A percentile compares a stretch with the other conserved stretches of the same genome.
These are phyloP conservation scores for Zosterops hypoxanthus DNA, from an alignment of 2,113 vertebrate genomes.

Conservation along the genomic window DNA sequence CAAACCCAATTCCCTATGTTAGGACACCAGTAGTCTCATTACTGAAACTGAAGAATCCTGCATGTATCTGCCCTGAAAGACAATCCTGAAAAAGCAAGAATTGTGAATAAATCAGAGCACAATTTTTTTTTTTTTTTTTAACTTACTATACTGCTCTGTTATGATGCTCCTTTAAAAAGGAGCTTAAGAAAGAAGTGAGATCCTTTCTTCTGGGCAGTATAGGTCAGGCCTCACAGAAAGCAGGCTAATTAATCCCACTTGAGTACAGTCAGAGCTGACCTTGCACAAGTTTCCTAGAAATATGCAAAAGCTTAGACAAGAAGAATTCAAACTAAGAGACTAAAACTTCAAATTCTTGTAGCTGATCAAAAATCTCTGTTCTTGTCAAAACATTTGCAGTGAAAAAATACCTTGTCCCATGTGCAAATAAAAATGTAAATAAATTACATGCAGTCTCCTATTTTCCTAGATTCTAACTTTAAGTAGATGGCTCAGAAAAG, in stretches of 20 bases:
- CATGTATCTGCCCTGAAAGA: background rate
- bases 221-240: conserved; percentile 8
- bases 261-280: conserved; percentile 9
- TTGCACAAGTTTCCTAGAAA: background rate
- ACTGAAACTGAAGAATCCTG: background rate
- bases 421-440: background rate
- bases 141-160: background rate
- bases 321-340: background rate
- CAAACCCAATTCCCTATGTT: background rate
- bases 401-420: too few species aligned
- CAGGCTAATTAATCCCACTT: conserved; percentile 41
- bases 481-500: conserved; percentile 18
- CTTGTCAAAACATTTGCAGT: background rate
- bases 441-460: background rate
- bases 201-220: background rate
- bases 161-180: background rate
- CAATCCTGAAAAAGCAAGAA: background rate
- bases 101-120: background rate
- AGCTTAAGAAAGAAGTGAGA: background rate
- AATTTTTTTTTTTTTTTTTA: background rate
- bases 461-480: conserved; percentile 5
- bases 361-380: background rate
- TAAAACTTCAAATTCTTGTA: background rate
- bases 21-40: background rate
- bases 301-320: background rate